A percentile compares a stretch with the other conserved stretches of the same genome.
These are phyloP conservation scores for Agelas oroides DNA, from an alignment of 37 sponge, comb jelly and placozoan species.

Conservation along the genomic window DNA sequence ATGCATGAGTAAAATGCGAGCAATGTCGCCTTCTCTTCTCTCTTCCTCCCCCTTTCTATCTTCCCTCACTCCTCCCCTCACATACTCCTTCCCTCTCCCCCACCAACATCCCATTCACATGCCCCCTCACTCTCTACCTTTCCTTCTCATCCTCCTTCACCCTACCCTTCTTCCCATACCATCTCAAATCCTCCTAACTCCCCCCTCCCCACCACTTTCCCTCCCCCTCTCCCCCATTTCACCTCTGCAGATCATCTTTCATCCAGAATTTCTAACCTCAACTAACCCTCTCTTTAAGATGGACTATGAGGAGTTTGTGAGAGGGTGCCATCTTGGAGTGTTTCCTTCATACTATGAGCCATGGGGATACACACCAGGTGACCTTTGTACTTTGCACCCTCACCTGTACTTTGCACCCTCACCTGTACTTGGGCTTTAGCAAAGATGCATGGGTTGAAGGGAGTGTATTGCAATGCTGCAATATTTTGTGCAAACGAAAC, in stretches of 20 bases:
- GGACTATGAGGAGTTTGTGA: conserved; percentile 97
- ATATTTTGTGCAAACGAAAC: too few relatives aligned
- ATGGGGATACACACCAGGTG: conserved; percentile 99
- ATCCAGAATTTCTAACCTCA: conserved; percentile 98
- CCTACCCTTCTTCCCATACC: neutral
- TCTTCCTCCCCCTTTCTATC: neutral
- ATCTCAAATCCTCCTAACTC: too few relatives aligned
- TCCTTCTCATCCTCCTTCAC: neutral
- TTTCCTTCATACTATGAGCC: conserved; percentile 99
- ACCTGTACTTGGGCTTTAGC: too few relatives aligned
- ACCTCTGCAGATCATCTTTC: conserved; percentile 88
- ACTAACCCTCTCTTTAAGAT: conserved; percentile 97
- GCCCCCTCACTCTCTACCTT: neutral
- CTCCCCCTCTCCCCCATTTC: neutral
- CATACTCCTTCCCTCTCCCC: neutral
- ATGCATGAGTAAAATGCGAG: neutral
- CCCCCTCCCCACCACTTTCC: neutral
- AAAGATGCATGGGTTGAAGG: too few relatives aligned
- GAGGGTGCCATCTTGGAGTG: conserved; percentile 98
- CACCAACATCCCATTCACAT: too few relatives aligned
- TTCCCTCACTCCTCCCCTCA: too few relatives aligned
- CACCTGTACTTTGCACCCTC: neutral
- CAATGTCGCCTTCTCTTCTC: neutral
- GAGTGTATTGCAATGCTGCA: too few relatives aligned
- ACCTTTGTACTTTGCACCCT: neutral